Evolutionary conservation across 35 echinoderm and acorn worm species (phyloP), one percentile per base, ranked within the genome.

Genomic region (Ptychodera flava): DNA sequence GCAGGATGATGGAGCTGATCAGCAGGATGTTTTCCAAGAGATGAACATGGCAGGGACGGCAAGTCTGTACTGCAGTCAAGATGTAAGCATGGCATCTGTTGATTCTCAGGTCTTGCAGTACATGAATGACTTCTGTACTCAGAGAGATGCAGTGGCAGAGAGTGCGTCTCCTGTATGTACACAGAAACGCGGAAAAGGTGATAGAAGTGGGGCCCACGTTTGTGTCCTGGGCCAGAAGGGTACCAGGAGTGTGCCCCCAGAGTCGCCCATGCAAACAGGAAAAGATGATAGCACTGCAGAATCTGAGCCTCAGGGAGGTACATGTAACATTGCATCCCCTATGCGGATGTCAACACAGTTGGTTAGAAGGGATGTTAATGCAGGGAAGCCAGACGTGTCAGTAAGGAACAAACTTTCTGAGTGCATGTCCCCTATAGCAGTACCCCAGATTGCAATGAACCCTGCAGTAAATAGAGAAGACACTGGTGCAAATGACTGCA

Each of bases 91-190:
- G 45, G 22, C 45, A 12, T 64, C 92, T 0, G 77, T 94, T 80
- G 96, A 94, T 78, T 94, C 96, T 30, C 89, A 91, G 82, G 38
- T 90, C 29, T 36, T 92, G 38, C 85, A 90, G 16, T 85, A 90
- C 76, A 78, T 99, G 76, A 90, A 87, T 33, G 89, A 87, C 34
- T 90, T 88, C 30, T 89, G 85, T 83, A 85, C 88, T 0, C 88
- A 89, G 64, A 93, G 94, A 34, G 92, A 90, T 28, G 30, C 87
- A 16, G 89, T 90, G 31, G 90, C 96, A 22, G 38, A 89, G 33
- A 89, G 85, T 36, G 92, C 92, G 0, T 94, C 93, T 30, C 96
- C 96, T 35, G 88, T 86, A 29, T 80, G 92, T 30, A 31, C 6
- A 36, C 31, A 28, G 29, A n/a, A n/a, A n/a, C n/a, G n/a, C n/a